phyloP scores from a whole-genome alignment of 1,140 invertebrate species.

The Maconellicoccus hirsutus region DNA sequence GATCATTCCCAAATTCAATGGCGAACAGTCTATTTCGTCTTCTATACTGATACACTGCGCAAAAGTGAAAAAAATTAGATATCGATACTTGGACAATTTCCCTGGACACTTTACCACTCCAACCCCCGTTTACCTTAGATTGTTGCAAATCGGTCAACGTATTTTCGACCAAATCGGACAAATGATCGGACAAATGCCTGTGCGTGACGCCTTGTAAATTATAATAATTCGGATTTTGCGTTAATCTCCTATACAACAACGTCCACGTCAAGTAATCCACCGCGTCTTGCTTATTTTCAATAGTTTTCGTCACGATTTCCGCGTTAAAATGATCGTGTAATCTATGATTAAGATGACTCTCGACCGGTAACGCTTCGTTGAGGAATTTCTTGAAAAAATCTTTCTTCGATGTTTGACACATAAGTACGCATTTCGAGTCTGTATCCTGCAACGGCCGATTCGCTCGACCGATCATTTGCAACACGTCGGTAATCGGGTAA shows the following conservation, averaged over 20 bases:
- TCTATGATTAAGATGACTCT: constrained; percentile 92
- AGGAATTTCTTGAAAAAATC: constrained; percentile 98
- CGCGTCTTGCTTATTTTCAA: constrained; percentile 99
- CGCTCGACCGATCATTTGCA: constrained; percentile 93
- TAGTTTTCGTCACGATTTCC: constrained; percentile 98
- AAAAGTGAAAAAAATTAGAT: constrained; percentile 10
- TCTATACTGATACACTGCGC: constrained; percentile 84
- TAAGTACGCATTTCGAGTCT: constrained; percentile 89
- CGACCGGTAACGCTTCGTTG: constrained; percentile 94
- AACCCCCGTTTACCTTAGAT: constrained; percentile 51
- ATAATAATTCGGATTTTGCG: constrained; percentile 99
- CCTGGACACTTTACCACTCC: too few species aligned
- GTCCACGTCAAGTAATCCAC: constrained; percentile 99
- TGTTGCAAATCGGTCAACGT: constrained; percentile 92
- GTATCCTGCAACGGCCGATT: constrained; percentile 83
- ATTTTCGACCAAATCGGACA: constrained; percentile 95
- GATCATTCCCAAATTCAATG: constrained; percentile 98
- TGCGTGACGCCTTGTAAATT: constrained; percentile 94
- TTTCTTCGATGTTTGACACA: constrained; percentile 96
- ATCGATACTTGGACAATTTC: not conserved
- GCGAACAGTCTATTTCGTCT: constrained; percentile 93
- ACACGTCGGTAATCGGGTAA: constrained; percentile 91
- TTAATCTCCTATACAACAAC: constrained; percentile 90
- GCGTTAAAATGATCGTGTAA: constrained; percentile 99
- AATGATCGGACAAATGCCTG: constrained; percentile 91